phyloP scores from a whole-genome alignment of 2,888 invertebrate species.

The Eilema caniola region DNA sequence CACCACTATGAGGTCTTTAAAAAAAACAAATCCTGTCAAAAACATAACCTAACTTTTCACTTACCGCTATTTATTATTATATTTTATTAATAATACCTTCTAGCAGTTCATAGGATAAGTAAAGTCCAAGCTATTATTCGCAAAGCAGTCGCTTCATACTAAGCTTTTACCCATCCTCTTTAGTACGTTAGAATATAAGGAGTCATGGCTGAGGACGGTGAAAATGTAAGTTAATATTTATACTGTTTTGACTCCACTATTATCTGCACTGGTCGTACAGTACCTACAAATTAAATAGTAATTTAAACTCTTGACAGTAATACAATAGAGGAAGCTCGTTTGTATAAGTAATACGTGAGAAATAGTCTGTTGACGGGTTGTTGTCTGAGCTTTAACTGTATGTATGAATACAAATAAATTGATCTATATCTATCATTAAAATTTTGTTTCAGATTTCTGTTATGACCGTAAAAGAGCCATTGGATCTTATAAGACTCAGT shows the following conservation, averaged over 20 bases:
- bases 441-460: constrained; percentile 90
- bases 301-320: neutral
- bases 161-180: neutral
- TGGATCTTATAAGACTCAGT: constrained; percentile 98
- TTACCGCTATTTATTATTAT: neutral
- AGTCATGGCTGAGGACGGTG: constrained; percentile 80
- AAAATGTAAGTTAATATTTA: constrained; percentile 73
- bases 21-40: neutral
- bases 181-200: too few species aligned
- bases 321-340: too few species aligned
- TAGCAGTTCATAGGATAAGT: neutral
- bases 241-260: neutral
- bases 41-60: constrained; percentile 5
- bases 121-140: neutral
- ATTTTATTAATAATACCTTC: neutral
- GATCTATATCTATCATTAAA: neutral
- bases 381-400: too few species aligned
- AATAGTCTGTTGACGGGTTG: too few species aligned
- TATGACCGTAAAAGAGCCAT: constrained; percentile 98
- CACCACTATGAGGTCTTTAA: neutral
- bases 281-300: neutral
- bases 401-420: neutral
- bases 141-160: neutral
- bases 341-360: too few species aligned
- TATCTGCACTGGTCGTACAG: neutral